Evolutionary conservation across 2,888 invertebrate species (phyloP), one percentile per base, ranked within the genome.

Genomic region (Epinotia ramella): DNA sequence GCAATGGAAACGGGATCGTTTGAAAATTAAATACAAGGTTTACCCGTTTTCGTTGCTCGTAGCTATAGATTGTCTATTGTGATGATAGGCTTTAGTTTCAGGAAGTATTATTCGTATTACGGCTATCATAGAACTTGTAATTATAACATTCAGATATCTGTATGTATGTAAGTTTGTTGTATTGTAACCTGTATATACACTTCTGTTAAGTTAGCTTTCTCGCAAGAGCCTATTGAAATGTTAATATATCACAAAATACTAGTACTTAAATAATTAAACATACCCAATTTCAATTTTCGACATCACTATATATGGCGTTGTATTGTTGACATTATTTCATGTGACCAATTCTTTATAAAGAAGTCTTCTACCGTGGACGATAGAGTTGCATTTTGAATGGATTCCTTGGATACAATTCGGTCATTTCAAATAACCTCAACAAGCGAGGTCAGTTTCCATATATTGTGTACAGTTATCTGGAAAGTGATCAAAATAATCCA

Each of bases 71-170:
- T 65, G 44, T 28, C 20, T 20, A 33, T 24, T 49, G 62, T 67
- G 53, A 53, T 62, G 53, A 20, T 62, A 67, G 40, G 18, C 49
- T 28, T 28, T 68, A 57, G 62, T 59, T 59, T 71, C 75, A 18
- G 66, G 62, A 76, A 76, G 62, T 67, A 72, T 67, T 76, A 62
- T 28, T 75, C 65, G 46, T 53, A 28, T 69, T 73, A 67, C 53
- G n/a, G 33, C 66, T 56, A 40, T 12, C 16, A 63, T 71, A 62
- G 28, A 53, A 49, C 40, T 63, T 53, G 63, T 63, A 49, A 70
- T 49, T 1, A 56, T 66, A 24, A 28, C 24, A 28, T 33, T 53
- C 28, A 59, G 40, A 44, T 59, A 40, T 70, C 18, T 63, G 9
- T 49, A 53, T 70, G n/a, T 44, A 59, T 46, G 59, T 69, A 65